These are phyloP conservation scores for Mnemiopsis leidyi DNA, from an alignment of 37 sponge, comb jelly and placozoan genomes.

Conservation along the genomic window DNA sequence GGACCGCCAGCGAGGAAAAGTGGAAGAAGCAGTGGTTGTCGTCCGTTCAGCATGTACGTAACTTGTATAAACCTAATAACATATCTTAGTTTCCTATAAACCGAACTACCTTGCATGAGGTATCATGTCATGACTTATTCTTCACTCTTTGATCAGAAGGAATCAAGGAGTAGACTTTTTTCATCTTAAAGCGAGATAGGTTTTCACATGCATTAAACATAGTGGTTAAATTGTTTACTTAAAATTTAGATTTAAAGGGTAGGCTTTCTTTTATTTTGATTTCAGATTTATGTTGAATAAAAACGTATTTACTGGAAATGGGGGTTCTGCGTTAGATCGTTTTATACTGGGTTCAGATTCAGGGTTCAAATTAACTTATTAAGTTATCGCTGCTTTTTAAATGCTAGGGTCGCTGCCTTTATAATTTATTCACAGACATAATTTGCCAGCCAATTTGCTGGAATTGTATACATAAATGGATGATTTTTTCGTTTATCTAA, in stretches of 20 bases:
- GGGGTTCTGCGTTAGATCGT: not conserved
- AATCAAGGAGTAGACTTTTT: too few relatives aligned
- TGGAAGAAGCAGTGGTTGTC: conserved; percentile 38
- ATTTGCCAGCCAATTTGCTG: not conserved
- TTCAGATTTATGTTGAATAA: too few relatives aligned
- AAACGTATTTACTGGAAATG: too few relatives aligned
- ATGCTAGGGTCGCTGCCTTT: not conserved
- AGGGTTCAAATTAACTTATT: not conserved
- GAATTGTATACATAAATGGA: not conserved
- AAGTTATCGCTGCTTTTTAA: not conserved
- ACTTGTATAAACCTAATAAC: conserved; percentile 40
- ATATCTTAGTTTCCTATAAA: not conserved
- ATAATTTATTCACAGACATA: not conserved
- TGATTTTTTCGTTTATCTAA: not conserved
- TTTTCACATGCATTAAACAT: too few relatives aligned
- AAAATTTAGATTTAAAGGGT: too few relatives aligned
- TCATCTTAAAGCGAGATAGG: too few relatives aligned
- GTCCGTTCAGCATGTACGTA: conserved; percentile 22
- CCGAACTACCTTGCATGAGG: too few relatives aligned
- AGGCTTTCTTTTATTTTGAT: too few relatives aligned
- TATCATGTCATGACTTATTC: too few relatives aligned
- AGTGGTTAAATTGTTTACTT: too few relatives aligned
- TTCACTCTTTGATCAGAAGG: too few relatives aligned
- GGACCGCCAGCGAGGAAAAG: conserved; percentile 28
- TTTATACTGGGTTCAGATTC: not conserved